phyloP scores from a whole-genome alignment of 2,888 invertebrate species.

The Octonoba sinensis region DNA sequence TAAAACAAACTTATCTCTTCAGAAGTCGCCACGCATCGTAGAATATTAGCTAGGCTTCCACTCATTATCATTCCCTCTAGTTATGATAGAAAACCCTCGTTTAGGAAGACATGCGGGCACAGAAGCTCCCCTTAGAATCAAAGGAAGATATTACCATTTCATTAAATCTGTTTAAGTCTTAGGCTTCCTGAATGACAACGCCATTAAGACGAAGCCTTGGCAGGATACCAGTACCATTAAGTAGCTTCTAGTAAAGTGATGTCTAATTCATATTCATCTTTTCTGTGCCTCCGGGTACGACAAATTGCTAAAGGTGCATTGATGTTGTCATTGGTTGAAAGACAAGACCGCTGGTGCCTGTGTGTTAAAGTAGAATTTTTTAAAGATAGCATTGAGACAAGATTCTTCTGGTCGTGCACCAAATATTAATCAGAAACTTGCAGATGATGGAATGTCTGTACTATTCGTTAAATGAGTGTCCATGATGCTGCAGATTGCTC shows the following conservation, averaged over 20 bases:
- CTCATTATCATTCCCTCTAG: conserved; percentile 33
- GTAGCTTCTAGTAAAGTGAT: conserved; percentile 7
- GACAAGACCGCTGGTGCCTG: neutral
- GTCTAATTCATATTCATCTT: conserved; percentile 56
- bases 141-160: conserved; percentile 59
- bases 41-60: neutral
- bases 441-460: too few species aligned
- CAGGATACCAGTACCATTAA: conserved; percentile 28
- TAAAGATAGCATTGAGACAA: too few species aligned
- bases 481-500: too few species aligned
- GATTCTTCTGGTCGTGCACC: too few species aligned
- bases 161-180: conserved; percentile 43
- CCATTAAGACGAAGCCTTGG: conserved; percentile 23
- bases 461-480: too few species aligned
- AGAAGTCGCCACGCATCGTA: conserved; percentile 37
- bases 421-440: too few species aligned
- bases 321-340: conserved; percentile 29
- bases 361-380: too few species aligned
- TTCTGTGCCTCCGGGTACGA: conserved; percentile 32
- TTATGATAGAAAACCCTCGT: conserved; percentile 16
- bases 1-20: conserved; percentile 34
- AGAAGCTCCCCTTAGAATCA: conserved; percentile 42
- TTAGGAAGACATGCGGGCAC: conserved; percentile 49
- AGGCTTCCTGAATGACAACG: conserved; percentile 42
- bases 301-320: conserved; percentile 15